Evolutionary conservation across 2,113 vertebrate genomes (phyloP).

Genomic region (Takifugu flavidus): DNA sequence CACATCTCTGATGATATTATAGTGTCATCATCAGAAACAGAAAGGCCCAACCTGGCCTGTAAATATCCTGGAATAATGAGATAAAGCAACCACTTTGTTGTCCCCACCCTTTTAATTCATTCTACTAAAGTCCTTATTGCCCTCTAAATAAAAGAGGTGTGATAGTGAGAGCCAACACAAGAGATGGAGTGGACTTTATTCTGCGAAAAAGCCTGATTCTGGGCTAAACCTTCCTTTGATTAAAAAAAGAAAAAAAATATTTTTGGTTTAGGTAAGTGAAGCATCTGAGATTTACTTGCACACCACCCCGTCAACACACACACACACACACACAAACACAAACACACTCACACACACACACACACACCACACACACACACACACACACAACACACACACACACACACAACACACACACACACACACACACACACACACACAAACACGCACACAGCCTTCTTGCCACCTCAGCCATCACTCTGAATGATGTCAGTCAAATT

Average conservation of each 20-base stretch:
- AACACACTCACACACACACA: not conserved
- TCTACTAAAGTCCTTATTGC: no score
- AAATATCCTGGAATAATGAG: conserved; percentile 39
- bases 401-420: conserved; percentile 7
- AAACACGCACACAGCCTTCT: conserved; percentile 37
- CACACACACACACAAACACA: no score
- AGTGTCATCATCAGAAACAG: conserved; percentile 32
- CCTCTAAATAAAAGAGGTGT: no score
- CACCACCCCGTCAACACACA: not conserved
- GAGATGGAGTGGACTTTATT: not conserved
- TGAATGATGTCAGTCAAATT: conserved; percentile 72
- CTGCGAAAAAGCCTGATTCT: not conserved
- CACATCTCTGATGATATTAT: conserved; percentile 4
- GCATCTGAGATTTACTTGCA: not conserved
- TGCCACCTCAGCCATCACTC: conserved; percentile 62
- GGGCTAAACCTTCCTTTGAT: not conserved
- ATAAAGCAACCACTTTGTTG: conserved; percentile 1
- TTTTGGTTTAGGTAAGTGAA: not conserved
- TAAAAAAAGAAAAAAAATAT: not conserved
- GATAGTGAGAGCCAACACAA: no score
- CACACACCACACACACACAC: conserved; percentile 1
- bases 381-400: conserved; percentile 11
- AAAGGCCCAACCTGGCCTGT: conserved; percentile 28
- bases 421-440: conserved; percentile 12
- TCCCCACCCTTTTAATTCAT: no score